These are phyloP conservation scores for Augochlora pura DNA, from an alignment of 1,140 invertebrate species.

Conservation along the genomic window DNA sequence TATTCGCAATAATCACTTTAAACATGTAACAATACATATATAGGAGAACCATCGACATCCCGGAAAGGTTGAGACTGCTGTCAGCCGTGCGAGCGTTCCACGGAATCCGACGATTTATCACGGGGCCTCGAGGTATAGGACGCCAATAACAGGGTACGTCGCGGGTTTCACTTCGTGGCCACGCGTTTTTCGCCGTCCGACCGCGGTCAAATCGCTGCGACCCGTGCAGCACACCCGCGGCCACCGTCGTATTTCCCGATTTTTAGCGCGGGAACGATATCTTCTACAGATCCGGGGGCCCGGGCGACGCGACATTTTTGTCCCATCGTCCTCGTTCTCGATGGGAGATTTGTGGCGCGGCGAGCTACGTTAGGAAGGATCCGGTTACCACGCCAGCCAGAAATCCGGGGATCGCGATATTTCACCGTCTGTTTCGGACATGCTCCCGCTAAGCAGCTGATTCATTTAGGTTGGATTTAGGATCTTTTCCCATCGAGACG, in stretches of 20 bases:
- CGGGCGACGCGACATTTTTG: neutral
- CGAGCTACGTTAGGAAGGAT: no score
- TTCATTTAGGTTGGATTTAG: no score
- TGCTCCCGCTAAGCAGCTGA: no score
- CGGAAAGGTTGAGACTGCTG: neutral
- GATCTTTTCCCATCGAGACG: no score
- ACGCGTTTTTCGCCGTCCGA: neutral
- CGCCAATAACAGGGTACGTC: neutral
- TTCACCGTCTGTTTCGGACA: no score
- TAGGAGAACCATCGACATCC: neutral
- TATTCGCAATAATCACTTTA: no score
- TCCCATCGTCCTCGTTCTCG: neutral
- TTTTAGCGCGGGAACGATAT: neutral
- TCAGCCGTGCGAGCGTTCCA: constrained; percentile 7
- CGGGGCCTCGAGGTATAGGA: neutral
- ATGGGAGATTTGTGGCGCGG: no score
- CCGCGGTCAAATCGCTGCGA: neutral
- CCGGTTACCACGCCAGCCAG: no score
- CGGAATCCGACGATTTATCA: constrained; percentile 39
- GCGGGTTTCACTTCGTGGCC: neutral
- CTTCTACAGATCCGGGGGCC: no score
- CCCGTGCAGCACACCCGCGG: no score
- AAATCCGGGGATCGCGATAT: no score
- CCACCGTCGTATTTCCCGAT: constrained; percentile 23
- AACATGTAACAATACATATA: no score